phyloP scores from a whole-genome alignment of 2,888 invertebrate genomes.

The Yponomeuta sedellus region DNA sequence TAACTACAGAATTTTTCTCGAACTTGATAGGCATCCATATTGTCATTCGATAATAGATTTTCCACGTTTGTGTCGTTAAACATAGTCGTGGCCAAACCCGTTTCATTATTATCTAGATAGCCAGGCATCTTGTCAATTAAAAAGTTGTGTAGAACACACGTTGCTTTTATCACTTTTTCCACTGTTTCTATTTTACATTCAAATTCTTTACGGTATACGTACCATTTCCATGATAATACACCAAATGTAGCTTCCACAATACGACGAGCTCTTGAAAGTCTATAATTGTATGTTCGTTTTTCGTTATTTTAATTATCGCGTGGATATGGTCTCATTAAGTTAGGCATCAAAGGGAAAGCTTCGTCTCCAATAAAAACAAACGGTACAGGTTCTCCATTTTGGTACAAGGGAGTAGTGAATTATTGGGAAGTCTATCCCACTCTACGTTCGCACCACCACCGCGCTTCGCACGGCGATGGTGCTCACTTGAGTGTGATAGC shows the following conservation, averaged over 20 bases:
- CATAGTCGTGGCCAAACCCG: slow-evolving; percentile 22
- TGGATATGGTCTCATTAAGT: slow-evolving; percentile 28
- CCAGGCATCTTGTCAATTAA: slow-evolving; percentile 22
- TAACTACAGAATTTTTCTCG: slow-evolving; percentile 24
- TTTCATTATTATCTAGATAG: slow-evolving; percentile 20
- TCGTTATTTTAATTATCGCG: slow-evolving; percentile 21
- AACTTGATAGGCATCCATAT: slow-evolving; percentile 22
- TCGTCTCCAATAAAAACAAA: slow-evolving; percentile 27
- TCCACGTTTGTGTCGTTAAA: slow-evolving; percentile 20
- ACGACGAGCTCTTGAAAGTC: slow-evolving; percentile 26
- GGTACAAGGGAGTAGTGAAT: slow-evolving; percentile 20
- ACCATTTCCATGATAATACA: slow-evolving; percentile 26
- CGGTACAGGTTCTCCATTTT: slow-evolving; percentile 23
- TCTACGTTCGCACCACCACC: no score
- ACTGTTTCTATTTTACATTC: slow-evolving; percentile 21
- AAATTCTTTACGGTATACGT: slow-evolving; percentile 23
- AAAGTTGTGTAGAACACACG: slow-evolving; percentile 1
- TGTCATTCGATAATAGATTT: slow-evolving; percentile 21
- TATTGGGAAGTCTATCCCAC: no score
- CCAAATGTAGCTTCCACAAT: slow-evolving; percentile 28
- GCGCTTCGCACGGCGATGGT: no score
- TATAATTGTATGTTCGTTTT: slow-evolving; percentile 27
- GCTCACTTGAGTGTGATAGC: no score
- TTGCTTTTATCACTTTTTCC: slow-evolving; percentile 24
- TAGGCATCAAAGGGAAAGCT: slow-evolving; percentile 25